These are phyloP conservation scores for Pterostichus madidus DNA, from an alignment of 2,888 invertebrate genomes.

Conservation along the genomic window DNA sequence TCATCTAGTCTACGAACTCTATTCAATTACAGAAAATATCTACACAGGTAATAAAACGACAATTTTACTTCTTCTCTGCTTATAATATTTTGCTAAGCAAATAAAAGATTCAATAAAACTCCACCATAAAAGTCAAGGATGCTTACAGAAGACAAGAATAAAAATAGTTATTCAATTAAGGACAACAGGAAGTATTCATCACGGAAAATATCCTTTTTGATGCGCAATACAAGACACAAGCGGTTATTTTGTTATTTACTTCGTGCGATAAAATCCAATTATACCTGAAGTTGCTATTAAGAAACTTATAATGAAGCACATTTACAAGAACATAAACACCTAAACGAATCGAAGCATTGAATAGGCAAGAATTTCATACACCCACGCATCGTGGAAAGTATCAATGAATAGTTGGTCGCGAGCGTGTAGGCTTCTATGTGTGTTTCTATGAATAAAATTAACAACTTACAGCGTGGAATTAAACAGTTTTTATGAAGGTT, in stretches of 20 bases:
- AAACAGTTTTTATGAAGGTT: not conserved
- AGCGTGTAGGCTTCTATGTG: slow-evolving; percentile 27
- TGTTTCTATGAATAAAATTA: slow-evolving; percentile 43
- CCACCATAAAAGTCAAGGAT: not conserved
- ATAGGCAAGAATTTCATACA: slow-evolving; percentile 43
- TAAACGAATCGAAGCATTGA: slow-evolving; percentile 62
- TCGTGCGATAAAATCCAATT: slow-evolving; percentile 54
- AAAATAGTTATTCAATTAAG: slow-evolving; percentile 45
- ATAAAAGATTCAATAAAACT: too few species aligned
- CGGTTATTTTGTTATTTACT: slow-evolving; percentile 21
- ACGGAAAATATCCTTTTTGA: slow-evolving; percentile 27
- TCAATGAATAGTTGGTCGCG: slow-evolving; percentile 29
- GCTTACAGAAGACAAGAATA: slow-evolving; percentile 14
- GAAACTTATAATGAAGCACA: slow-evolving; percentile 63
- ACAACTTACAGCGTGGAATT: slow-evolving; percentile 17
- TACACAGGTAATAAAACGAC: too few species aligned
- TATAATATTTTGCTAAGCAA: too few species aligned
- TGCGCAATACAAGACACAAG: not conserved
- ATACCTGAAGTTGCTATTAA: slow-evolving; percentile 54
- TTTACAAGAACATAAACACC: slow-evolving; percentile 64
- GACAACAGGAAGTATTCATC: slow-evolving; percentile 48
- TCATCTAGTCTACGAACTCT: too few species aligned
- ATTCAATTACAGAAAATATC: too few species aligned
- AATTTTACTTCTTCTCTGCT: too few species aligned
- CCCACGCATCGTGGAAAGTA: slow-evolving; percentile 34